These are phyloP conservation scores for Cataglyphis rosenhaueri DNA, from an alignment of 2,888 invertebrate species.

Conservation along the genomic window DNA sequence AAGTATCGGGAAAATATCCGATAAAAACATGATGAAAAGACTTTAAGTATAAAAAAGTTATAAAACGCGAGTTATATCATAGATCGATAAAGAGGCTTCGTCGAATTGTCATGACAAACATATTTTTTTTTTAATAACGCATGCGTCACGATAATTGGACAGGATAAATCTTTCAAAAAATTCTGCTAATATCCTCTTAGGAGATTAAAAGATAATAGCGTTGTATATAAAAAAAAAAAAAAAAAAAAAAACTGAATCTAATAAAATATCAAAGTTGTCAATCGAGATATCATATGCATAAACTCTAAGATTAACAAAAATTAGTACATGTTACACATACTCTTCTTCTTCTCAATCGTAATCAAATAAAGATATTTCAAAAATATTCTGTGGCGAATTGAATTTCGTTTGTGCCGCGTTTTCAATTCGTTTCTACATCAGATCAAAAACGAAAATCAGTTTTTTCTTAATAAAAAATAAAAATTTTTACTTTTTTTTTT, in stretches of 20 bases:
- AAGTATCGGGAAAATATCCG: background rate
- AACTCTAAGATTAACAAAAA: background rate
- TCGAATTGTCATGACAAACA: background rate
- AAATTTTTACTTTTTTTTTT: slow-evolving; percentile 1
- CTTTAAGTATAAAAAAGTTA: background rate
- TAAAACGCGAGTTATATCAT: background rate
- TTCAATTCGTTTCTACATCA: background rate
- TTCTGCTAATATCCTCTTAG: background rate
- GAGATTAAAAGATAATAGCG: background rate
- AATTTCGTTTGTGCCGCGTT: background rate
- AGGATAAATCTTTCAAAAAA: background rate
- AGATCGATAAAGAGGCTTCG: background rate
- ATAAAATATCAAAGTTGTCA: slow-evolving; percentile 13
- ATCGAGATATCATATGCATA: background rate
- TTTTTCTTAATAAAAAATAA: background rate
- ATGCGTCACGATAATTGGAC: background rate
- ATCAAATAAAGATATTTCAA: background rate
- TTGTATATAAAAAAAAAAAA: slow-evolving; percentile 23
- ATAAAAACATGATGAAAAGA: background rate
- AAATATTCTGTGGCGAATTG: background rate
- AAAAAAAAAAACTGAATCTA: background rate
- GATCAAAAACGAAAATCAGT: background rate
- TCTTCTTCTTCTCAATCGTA: background rate
- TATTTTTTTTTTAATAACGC: background rate
- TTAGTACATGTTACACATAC: background rate